A percentile compares a stretch with the other conserved stretches of the same genome.
These are phyloP conservation scores for Nothoprocta perdicaria DNA, from an alignment of 2,113 vertebrate species.

Conservation along the genomic window DNA sequence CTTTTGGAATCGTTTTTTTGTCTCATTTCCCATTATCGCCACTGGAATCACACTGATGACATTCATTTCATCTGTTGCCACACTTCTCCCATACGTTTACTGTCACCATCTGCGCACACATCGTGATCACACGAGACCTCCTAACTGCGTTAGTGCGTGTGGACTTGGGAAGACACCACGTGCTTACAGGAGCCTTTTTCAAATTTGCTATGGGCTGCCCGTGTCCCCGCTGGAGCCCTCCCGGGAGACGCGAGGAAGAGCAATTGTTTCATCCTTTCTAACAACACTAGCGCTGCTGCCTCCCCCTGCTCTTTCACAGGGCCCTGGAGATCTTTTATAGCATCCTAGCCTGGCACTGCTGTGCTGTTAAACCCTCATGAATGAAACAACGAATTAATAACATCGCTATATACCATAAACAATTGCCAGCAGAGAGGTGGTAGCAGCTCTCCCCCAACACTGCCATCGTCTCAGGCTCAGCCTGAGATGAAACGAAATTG, in stretches of 20 bases:
- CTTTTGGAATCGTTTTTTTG: constrained; percentile 38
- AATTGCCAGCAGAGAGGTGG: background rate
- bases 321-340: constrained; percentile 58
- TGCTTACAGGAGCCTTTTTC: constrained; percentile 26
- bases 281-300: constrained; percentile 22
- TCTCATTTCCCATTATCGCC: constrained; percentile 66
- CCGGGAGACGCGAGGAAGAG: constrained; percentile 38
- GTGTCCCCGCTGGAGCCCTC: constrained; percentile 16
- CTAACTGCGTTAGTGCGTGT: background rate
- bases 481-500: background rate
- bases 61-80: constrained; percentile 49
- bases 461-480: background rate
- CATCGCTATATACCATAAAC: constrained; percentile 3
- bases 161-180: constrained; percentile 23
- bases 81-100: background rate
- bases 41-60: constrained; percentile 22
- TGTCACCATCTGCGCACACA: constrained; percentile 4
- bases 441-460: background rate
- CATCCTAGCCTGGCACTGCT: constrained; percentile 53
- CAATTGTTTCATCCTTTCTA: constrained; percentile 42
- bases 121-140: constrained; percentile 10
- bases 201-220: constrained; percentile 34
- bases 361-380: constrained; percentile 61
- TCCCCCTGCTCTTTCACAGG: constrained; percentile 48
- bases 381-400: constrained; percentile 48